Evolutionary conservation across 2,888 invertebrate genomes (phyloP).

Genomic region (Neoitamus cyanurus): DNA sequence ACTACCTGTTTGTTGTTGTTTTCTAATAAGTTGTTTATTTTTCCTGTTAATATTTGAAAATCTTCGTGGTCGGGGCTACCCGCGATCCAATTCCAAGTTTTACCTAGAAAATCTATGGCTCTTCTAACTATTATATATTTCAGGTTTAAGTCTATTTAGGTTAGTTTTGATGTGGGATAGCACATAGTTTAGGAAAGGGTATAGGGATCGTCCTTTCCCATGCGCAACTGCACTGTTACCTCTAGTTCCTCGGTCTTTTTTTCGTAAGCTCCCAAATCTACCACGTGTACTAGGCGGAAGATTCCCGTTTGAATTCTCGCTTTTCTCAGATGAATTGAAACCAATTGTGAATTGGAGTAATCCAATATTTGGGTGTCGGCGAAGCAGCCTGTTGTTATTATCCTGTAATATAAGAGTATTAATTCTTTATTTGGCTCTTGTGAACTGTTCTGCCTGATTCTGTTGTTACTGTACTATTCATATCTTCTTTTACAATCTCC

Average conservation of each 20-base stretch:
- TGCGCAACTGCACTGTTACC: neutral
- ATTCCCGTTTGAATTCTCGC: slow-evolving; percentile 41
- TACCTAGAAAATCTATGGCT: slow-evolving; percentile 15
- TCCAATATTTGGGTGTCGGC: slow-evolving; percentile 43
- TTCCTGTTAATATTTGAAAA: neutral
- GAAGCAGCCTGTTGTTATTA: neutral
- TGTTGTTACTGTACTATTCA: neutral
- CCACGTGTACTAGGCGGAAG: slow-evolving; percentile 45
- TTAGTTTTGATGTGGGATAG: neutral
- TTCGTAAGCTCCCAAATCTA: slow-evolving; percentile 32
- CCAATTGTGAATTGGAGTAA: slow-evolving; percentile 39
- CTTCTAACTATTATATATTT: neutral
- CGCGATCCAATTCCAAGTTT: slow-evolving; percentile 20
- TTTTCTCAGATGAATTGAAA: slow-evolving; percentile 34
- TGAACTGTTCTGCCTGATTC: slow-evolving; percentile 11
- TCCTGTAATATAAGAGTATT: slow-evolving; percentile 22
- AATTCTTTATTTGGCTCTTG: too few relatives aligned
- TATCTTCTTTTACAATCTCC: neutral
- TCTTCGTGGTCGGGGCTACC: slow-evolving; percentile 20
- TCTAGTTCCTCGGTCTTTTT: neutral
- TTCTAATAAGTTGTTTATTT: neutral
- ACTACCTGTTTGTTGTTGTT: slow-evolving; percentile 28
- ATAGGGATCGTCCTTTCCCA: neutral
- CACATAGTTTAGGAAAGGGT: neutral
- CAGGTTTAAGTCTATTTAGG: slow-evolving; percentile 20